Evolutionary conservation across 2,113 vertebrate species (phyloP).

Genomic region (Rhinolophus ferrumequinum): DNA sequence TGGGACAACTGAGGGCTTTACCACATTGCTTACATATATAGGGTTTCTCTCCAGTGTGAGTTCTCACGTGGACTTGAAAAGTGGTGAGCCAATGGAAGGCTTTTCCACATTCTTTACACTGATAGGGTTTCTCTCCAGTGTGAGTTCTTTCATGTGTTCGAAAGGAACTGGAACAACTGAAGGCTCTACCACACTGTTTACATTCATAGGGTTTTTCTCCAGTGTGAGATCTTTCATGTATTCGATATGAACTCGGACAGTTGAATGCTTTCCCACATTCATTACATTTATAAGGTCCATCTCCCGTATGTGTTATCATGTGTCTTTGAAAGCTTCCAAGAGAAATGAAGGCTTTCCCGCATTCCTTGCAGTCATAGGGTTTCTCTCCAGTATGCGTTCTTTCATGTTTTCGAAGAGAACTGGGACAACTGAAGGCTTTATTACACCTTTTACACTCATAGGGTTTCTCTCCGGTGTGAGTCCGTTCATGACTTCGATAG

Average conservation of each 20-base stretch:
- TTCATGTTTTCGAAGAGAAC: slow-evolving; percentile 63
- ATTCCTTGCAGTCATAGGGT: slow-evolving; percentile 70
- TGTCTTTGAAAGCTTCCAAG: slow-evolving; percentile 13
- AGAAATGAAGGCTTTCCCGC: slow-evolving; percentile 66
- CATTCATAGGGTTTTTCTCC: slow-evolving; percentile 76
- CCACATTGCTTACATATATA: slow-evolving; percentile 66
- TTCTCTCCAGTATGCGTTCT: slow-evolving; percentile 76
- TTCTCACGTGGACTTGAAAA: slow-evolving; percentile 81
- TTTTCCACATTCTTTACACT: slow-evolving; percentile 77
- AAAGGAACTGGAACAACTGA: slow-evolving; percentile 67
- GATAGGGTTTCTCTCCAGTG: slow-evolving; percentile 91
- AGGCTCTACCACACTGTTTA: slow-evolving; percentile 67
- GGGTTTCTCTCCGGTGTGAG: slow-evolving; percentile 61
- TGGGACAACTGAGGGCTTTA: slow-evolving; percentile 62
- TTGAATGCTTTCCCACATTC: slow-evolving; percentile 73
- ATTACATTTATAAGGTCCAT: slow-evolving; percentile 62
- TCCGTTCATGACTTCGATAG: slow-evolving; percentile 60
- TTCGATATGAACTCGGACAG: slow-evolving; percentile 56
- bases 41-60: slow-evolving; percentile 71
- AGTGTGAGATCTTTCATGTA: slow-evolving; percentile 70
- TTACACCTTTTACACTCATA: slow-evolving; percentile 58
- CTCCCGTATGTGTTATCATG: slow-evolving; percentile 42
- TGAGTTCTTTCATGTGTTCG: slow-evolving; percentile 81
- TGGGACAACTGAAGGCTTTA: slow-evolving; percentile 60
- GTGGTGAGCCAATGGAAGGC: slow-evolving; percentile 79